Base-by-base conservation (phyloP, 2,888 invertebrate species). In the Pollenia griseotomentosa region DNA sequence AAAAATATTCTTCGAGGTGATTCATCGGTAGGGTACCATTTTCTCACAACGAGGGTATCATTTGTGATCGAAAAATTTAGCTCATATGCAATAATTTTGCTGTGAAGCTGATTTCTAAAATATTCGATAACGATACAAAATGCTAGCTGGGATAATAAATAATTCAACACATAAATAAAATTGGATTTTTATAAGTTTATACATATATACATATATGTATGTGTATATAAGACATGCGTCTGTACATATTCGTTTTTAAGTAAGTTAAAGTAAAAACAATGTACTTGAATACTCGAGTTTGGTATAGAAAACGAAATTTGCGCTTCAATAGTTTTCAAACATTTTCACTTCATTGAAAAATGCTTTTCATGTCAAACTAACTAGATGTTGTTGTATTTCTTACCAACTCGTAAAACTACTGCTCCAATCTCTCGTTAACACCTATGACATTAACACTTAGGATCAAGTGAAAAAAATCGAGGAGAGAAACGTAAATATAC, bases 331-430 rank as follows among this genome's bases (percentile, higher is more conserved):
- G 65, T 73, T 78, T 74, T 74, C 19, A 16, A 82, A 74, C 57
- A 82, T 82, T 82, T 74, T 55, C 78, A 78, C 55, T 78, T 86
- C 66, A 82, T 78, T 86, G 85, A 65, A 77, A 82, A 81, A 66
- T 61, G 23, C 73, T 73, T 81, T 78, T 55, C 61, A 51, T 68
- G 44, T 83, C 65, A 71, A 59, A 65, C 23, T 48, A 44, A 57
- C 40, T 65, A 48, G 42, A 51, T 77, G 46, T 66, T 74, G 8
- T 19, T 63, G 55, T 65, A 57, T 48, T 42, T 63, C 48, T 42
- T 63, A 70, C 5, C 14, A 71, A 14, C 71, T 63, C 46, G 46
- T 55, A 46, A 33, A 55, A 61, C 57, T 16, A 33, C 65, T 71
- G n/a, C 9, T 51, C 14, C 12, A 33, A 33, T 33, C 16, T 83